Base-by-base conservation (phyloP, 2,888 invertebrate species). In the Andricus curvator region DNA sequence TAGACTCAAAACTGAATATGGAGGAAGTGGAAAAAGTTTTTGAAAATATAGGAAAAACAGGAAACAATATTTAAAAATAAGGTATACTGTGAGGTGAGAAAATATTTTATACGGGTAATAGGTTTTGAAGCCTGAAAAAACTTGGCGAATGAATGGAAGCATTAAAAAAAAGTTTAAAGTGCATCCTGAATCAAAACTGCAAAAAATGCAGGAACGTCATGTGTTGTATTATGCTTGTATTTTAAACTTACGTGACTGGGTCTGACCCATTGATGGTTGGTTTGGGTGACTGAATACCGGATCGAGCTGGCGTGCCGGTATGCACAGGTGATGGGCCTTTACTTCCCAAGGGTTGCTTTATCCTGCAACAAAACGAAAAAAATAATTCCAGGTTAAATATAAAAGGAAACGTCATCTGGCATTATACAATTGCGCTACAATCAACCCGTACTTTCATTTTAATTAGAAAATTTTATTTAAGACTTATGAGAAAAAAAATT, bases 201-300 rank as follows among this genome's bases (percentile, higher is more conserved):
- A 56, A 56, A 56, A 9, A 56, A 56, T 20, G 8, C 3, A 1
- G 9, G 20, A n/a, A 56, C 56, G 9, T 56, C 56, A 4, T 56
- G 56, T 56, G n/a, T 20, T 56, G 56, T n/a, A n/a, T 8, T n/a
- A 56, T 17, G 1, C 20, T 22, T 25, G 22, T 48, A 56, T 62
- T 62, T 44, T 37, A 76, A 83, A 90, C 91, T 90, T 84, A 91
- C 91, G 84, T 84, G 64, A 89, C 79, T 70, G 89, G 85, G 84
- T 91, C 92, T 44, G 90, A 89, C 81, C 92, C 92, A 85, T 92
- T 92, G 79, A 91, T 84, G 48, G 88, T 88, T 48, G 91, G 90
- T 87, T 92, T 92, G 48, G 92, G 92, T 17, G 92, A 92, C 82
- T 92, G 92, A 79, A 92, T 89, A 77, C 92, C 92, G 25, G 92